Base-by-base conservation (phyloP, 2,888 invertebrate species). In the Antheraea assamensis region DNA sequence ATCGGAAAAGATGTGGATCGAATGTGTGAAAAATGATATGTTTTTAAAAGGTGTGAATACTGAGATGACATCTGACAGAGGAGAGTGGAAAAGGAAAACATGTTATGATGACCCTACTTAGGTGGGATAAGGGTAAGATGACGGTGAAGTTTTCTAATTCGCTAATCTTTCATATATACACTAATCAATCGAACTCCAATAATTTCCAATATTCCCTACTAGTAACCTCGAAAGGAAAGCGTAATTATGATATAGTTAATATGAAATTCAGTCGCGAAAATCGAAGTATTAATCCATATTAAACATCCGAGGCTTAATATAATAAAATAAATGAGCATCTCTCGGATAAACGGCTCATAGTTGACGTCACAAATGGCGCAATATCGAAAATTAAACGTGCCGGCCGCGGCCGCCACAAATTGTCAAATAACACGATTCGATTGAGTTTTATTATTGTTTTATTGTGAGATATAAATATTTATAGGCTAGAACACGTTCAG, bases 381-480 rank as follows among this genome's bases (percentile, higher is more conserved):
- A 64, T 64, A 64, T 64, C 61, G 17, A 30, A 64, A 64, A 64
- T 64, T 64, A 64, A 64, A 64, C 27, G 61, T 19, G 27, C 61
- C 61, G 61, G 30, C 17, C 61, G 61, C 61, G 61, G 30, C 17
- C 61, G 61, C 61, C 61, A 30, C 61, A 64, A 64, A 30, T 30
- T 64, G 61, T 64, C 27, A 64, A 64, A 64, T 64, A 64, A 64
- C 61, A 64, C 27, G 61, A 15, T 30, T 30, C 61, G 61, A 64
- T 64, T 17, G 61, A 30, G 61, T 64, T 64, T 64, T 64, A 64
- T 64, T 64, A 64, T 64, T 27, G 27, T 27, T 64, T 64, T 64
- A 64, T 30, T 64, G 61, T 30, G 27, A 64, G 27, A 64, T 64
- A 64, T 64, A 64, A 64, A 64, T 64, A 64, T 64, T 64, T 64